phyloP scores from a whole-genome alignment of 2,113 vertebrate genomes.

The Orientallactaga bullata region DNA sequence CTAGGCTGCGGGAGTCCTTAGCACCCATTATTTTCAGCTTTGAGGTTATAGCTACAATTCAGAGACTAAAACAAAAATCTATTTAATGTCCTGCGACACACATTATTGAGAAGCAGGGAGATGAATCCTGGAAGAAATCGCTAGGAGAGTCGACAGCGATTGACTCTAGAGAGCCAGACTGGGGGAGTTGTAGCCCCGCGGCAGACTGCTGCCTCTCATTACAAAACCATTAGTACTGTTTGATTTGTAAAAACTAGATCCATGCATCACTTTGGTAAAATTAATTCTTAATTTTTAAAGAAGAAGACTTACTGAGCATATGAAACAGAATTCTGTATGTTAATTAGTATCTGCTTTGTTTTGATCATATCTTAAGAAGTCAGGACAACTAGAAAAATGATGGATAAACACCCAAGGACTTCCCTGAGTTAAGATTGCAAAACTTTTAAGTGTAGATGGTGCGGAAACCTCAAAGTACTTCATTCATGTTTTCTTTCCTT shows the following conservation, averaged over 20 bases:
- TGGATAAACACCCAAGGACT: not conserved
- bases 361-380: conserved; percentile 24
- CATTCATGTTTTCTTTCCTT: not conserved
- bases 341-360: conserved; percentile 56
- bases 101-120: conserved; percentile 48
- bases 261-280: conserved; percentile 49
- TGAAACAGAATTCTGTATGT: not conserved
- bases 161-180: not conserved
- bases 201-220: not conserved
- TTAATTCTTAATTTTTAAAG: conserved; percentile 58
- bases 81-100: conserved; percentile 19
- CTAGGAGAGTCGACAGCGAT: not conserved
- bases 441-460: not conserved
- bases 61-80: conserved; percentile 60
- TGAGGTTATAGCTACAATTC: conserved; percentile 35
- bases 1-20: conserved; percentile 27
- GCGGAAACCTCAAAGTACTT: not conserved
- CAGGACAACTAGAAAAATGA: not conserved
- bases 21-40: conserved; percentile 63
- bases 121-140: conserved; percentile 32
- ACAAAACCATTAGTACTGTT: conserved; percentile 23
- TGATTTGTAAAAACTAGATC: conserved; percentile 51
- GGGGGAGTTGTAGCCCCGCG: accelerated
- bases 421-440: not conserved
- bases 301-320: conserved; percentile 20